Evolutionary conservation across 1,140 invertebrate genomes (phyloP).

Genomic region (Temnothorax curvispinosus): DNA sequence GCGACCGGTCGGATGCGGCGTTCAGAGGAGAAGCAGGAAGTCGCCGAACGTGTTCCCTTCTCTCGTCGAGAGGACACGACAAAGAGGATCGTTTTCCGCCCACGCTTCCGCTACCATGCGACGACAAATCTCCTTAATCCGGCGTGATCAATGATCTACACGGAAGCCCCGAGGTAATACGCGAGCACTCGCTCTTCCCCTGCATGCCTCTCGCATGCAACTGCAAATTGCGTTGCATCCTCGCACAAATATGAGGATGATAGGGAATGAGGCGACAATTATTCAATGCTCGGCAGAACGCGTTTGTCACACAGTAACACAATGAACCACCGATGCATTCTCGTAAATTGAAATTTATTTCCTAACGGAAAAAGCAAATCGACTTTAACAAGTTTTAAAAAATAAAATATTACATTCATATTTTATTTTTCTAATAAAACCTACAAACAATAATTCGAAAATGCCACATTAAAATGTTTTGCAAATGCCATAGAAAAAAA

Average conservation of each 20-base stretch:
- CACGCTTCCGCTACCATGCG: constrained; percentile 71
- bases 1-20: background rate
- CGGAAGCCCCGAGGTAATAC: constrained; percentile 11
- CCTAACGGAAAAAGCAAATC: background rate
- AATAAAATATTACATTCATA: background rate
- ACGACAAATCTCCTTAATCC: constrained; percentile 74
- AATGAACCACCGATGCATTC: constrained; percentile 8
- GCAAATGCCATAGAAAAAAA: background rate
- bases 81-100: constrained; percentile 75
- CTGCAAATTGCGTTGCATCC: constrained; percentile 60
- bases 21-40: constrained; percentile 11
- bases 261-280: constrained; percentile 34
- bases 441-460: background rate
- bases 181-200: background rate
- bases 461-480: background rate
- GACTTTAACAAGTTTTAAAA: background rate
- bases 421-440: background rate
- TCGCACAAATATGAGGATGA: background rate
- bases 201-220: constrained; percentile 38
- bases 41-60: background rate
- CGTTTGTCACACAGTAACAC: background rate
- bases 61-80: background rate
- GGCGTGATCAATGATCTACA: constrained; percentile 61
- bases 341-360: constrained; percentile 25
- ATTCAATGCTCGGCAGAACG: constrained; percentile 36